These are phyloP conservation scores for Zapus hudsonius DNA, from an alignment of 2,113 vertebrate genomes.

Conservation along the genomic window DNA sequence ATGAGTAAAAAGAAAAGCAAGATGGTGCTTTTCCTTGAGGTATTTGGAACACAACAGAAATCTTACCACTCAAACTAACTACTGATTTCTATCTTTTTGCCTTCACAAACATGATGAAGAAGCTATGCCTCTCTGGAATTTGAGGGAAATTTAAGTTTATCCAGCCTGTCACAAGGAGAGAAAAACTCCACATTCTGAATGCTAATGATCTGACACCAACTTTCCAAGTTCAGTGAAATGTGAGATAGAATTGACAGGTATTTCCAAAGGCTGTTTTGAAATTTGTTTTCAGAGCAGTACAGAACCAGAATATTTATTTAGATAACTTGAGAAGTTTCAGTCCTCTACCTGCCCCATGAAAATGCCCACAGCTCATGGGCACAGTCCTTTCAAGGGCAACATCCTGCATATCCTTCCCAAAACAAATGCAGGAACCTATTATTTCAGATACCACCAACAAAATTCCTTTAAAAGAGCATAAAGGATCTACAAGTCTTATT, in stretches of 20 bases:
- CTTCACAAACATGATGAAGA: neutral
- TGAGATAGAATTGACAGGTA: neutral
- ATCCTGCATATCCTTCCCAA: neutral
- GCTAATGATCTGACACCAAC: neutral
- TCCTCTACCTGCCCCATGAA: neutral
- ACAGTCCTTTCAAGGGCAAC: slow-evolving; percentile 21
- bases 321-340: slow-evolving; percentile 14
- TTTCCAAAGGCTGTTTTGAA: slow-evolving; percentile 5
- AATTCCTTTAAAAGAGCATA: neutral
- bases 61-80: neutral
- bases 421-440: neutral
- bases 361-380: slow-evolving; percentile 19
- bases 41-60: neutral
- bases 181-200: neutral
- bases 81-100: neutral
- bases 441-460: neutral
- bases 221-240: neutral
- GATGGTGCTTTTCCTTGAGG: neutral
- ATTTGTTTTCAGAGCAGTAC: neutral
- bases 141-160: neutral
- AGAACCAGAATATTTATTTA: slow-evolving; percentile 23
- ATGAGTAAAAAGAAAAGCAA: neutral
- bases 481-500: neutral
- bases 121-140: neutral
- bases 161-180: neutral